A percentile compares a stretch with the other conserved stretches of the same genome.
Evolutionary conservation across 1,140 invertebrate genomes (phyloP).

Genomic region (Hirudo medicinalis): DNA sequence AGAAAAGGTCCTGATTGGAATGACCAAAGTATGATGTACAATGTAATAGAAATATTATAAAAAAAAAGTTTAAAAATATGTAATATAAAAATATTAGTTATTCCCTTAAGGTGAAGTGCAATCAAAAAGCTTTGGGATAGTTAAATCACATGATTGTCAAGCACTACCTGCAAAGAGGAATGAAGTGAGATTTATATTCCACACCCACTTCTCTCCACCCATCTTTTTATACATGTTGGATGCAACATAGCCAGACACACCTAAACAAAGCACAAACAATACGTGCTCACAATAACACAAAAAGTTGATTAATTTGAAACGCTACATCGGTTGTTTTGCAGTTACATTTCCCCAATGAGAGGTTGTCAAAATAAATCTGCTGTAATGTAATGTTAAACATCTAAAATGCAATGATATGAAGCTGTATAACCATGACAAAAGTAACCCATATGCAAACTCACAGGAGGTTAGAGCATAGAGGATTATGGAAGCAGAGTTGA

Average conservation of each 20-base stretch:
- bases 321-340: too few species aligned
- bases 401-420: neutral
- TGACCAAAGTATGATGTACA: neutral
- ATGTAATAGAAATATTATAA: too few species aligned
- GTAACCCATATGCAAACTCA: constrained; percentile 26
- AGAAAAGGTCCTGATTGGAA: constrained; percentile 44
- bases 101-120: too few species aligned
- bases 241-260: constrained; percentile 45
- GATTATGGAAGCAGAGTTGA: constrained; percentile 45
- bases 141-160: neutral
- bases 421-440: neutral
- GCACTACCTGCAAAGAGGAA: constrained; percentile 43
- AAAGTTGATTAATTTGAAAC: too few species aligned
- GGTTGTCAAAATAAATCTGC: neutral
- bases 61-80: too few species aligned
- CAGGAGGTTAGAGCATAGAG: constrained; percentile 46
- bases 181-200: constrained; percentile 46
- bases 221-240: constrained; percentile 43
- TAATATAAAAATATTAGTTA: too few species aligned
- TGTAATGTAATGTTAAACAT: neutral
- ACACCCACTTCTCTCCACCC: constrained; percentile 46
- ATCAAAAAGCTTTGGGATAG: too few species aligned
- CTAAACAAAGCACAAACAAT: constrained; percentile 26
- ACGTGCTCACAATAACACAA: too few species aligned
- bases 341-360: too few species aligned